phyloP scores from a whole-genome alignment of 2,113 vertebrate genomes.

The Octodon degus region DNA sequence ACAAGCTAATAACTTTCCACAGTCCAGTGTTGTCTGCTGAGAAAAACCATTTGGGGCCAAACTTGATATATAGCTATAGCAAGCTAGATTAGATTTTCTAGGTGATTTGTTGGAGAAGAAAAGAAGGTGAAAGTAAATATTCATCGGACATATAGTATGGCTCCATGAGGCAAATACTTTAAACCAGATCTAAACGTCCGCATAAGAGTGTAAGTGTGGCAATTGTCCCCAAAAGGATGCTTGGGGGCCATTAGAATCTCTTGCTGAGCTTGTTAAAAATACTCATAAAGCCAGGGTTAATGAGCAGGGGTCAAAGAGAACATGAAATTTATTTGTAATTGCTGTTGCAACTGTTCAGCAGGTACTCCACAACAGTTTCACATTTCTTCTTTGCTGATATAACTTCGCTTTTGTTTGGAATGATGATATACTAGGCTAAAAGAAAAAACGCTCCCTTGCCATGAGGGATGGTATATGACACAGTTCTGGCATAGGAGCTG shows the following conservation, averaged over 20 bases:
- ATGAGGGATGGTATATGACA: not conserved
- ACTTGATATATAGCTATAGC: not conserved
- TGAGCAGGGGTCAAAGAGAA: not conserved
- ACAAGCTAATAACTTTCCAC: constrained; percentile 23
- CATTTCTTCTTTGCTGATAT: not conserved
- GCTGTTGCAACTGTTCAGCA: not conserved
- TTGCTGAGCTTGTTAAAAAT: not conserved
- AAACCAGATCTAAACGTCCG: not conserved
- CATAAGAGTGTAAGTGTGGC: not conserved
- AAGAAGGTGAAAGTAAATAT: not conserved
- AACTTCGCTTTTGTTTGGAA: constrained; percentile 27
- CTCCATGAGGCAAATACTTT: not conserved
- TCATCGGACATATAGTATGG: not conserved
- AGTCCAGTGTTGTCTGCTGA: not conserved
- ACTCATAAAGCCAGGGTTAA: not conserved
- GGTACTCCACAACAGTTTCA: not conserved
- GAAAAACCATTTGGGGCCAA: not conserved
- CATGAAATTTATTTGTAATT: not conserved
- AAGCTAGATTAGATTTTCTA: constrained; percentile 9
- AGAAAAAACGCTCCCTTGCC: not conserved
- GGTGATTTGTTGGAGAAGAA: not conserved
- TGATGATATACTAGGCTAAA: not conserved
- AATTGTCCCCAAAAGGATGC: not conserved
- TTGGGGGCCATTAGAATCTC: not conserved
- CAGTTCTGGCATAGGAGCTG: not conserved